These are phyloP conservation scores for Fabriciana adippe DNA, from an alignment of 2,888 invertebrate genomes.

Conservation along the genomic window DNA sequence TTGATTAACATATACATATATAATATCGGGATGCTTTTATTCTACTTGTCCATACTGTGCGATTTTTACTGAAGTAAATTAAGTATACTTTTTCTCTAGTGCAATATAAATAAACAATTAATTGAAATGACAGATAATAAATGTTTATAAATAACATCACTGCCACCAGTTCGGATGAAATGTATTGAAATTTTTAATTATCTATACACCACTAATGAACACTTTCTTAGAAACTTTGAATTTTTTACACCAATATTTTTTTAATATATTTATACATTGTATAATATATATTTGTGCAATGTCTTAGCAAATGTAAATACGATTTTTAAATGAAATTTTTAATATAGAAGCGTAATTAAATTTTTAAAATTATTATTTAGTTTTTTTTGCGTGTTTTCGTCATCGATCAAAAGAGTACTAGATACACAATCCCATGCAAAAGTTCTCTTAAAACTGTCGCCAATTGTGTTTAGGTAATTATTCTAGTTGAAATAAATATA, in stretches of 20 bases:
- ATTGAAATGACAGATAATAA: conserved; percentile 4
- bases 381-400: too few species aligned
- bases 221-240: conserved; percentile 13
- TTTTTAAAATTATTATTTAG: neutral
- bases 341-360: conserved; percentile 6
- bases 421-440: too few species aligned
- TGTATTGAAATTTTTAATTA: neutral
- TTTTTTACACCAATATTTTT: conserved; percentile 29
- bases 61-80: too few species aligned
- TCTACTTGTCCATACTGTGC: too few species aligned
- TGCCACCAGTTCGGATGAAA: conserved; percentile 24
- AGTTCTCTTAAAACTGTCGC: too few species aligned
- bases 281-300: conserved; percentile 58
- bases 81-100: conserved; percentile 26
- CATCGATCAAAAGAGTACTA: too few species aligned
- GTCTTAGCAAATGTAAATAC: conserved; percentile 37
- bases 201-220: conserved; percentile 4
- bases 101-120: conserved; percentile 32
- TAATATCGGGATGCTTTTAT: too few species aligned
- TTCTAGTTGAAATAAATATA: too few species aligned
- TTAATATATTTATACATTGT: conserved; percentile 41
- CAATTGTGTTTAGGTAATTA: too few species aligned
- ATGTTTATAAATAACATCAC: conserved; percentile 22
- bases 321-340: conserved; percentile 22
- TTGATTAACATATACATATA: too few species aligned